Evolutionary conservation across 2,113 vertebrate species (phyloP).

Genomic region (Physeter macrocephalus): DNA sequence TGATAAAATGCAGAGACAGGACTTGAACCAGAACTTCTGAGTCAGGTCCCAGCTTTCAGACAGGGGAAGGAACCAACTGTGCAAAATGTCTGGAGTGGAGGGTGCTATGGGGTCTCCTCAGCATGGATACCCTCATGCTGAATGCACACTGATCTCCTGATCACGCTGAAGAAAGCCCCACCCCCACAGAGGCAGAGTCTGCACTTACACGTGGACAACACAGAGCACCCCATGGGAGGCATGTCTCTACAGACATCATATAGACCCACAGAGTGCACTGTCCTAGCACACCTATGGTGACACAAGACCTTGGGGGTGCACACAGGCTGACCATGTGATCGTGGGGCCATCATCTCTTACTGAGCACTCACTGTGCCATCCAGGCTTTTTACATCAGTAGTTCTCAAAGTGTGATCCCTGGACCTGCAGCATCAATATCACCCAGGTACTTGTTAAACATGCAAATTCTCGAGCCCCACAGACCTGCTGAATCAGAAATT

Average conservation of each 20-base stretch:
- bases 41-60: neutral
- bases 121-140: neutral
- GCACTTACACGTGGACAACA: neutral
- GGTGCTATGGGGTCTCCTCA: neutral
- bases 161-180: neutral
- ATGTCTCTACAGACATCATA: neutral
- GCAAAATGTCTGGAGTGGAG: neutral
- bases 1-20: neutral
- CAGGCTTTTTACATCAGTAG: neutral
- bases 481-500: neutral
- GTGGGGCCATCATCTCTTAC: neutral
- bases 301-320: neutral
- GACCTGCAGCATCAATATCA: neutral
- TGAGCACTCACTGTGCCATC: neutral
- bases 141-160: neutral
- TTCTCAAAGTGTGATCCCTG: neutral
- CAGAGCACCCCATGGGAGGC: neutral
- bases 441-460: neutral
- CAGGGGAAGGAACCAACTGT: neutral
- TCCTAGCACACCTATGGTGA: neutral
- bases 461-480: neutral
- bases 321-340: no score
- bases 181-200: neutral
- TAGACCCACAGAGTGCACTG: neutral
- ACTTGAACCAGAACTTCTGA: neutral